Conservation (phyloP, 2,797 vertebrate genomes). For the Lindbergichthys nudifrons region DNA sequence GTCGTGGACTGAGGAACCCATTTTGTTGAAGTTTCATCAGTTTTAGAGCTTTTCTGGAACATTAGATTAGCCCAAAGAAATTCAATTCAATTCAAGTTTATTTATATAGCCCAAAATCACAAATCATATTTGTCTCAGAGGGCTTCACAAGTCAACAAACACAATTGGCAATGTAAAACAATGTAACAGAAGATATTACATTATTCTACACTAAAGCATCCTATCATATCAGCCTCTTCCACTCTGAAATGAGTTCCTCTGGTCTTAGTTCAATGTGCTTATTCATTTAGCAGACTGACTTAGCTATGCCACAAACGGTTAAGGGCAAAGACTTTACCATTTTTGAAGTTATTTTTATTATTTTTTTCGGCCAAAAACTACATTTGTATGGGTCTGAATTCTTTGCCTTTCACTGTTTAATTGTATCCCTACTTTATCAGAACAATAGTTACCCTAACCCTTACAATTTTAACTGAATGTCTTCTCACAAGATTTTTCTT, state of each 20-base stretch:
- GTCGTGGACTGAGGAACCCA: slow-evolving; percentile 72
- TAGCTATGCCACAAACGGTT: slow-evolving; percentile 3
- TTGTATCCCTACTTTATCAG: slow-evolving; percentile 17
- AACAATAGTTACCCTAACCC: slow-evolving; percentile 24
- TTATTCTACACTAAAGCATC: neutral
- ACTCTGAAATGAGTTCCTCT: slow-evolving; percentile 78
- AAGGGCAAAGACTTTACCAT: slow-evolving; percentile 56
- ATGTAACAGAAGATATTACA: neutral
- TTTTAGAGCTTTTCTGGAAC: slow-evolving; percentile 6
- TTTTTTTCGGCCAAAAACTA: neutral
- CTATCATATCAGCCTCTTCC: neutral
- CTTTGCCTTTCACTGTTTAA: slow-evolving; percentile 56
- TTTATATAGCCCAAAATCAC: too few species aligned
- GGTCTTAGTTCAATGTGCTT: slow-evolving; percentile 54
- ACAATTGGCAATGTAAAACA: too few species aligned
- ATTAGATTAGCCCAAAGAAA: neutral
- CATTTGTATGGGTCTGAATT: slow-evolving; percentile 28
- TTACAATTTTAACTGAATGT: neutral
- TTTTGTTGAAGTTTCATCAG: slow-evolving; percentile 53
- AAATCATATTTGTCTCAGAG: too few species aligned
- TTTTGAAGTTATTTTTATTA: neutral
- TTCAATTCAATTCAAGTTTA: too few species aligned
- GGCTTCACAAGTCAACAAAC: too few species aligned
- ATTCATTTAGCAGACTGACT: slow-evolving; percentile 39
- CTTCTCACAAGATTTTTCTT: neutral